Base-by-base conservation (phyloP, 2,888 invertebrate species). In the Merodon equestris region DNA sequence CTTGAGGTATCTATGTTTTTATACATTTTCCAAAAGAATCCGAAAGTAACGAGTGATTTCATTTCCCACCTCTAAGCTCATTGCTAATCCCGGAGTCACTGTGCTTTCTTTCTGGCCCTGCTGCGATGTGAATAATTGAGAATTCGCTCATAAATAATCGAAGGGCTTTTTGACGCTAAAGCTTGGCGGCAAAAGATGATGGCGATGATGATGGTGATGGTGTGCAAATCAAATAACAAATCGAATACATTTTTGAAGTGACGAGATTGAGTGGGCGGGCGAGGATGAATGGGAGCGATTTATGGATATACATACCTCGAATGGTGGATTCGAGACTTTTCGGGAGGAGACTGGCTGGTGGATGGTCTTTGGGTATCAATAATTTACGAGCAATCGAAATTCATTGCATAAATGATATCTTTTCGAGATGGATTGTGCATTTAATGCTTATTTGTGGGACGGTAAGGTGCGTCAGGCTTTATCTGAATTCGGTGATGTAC, bases 201-300 rank as follows among this genome's bases (percentile, higher is more conserved):
- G 17, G 36, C 38, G 54, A 40, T 54, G 54, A 54, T 53, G 44
- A 45, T 47, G 63, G 51, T 38, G 48, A 36, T 64, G 60, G 58
- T 42, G 50, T 56, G 48, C 70, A 56, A 71, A 71, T 66, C 60
- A 76, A 70, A 71, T 70, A 70, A 58, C 57, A 75, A 71, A 76
- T 76, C 71, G 71, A 71, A 71, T 76, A 60, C 60, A 66, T 76
- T 66, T 76, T 66, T 50, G 71, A 60, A 66, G 54, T 70, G 64
- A 51, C 63, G 63, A 48, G 71, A 66, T 56, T 71, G 60, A 56
- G 67, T 51, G 44, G 12, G 56, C 27, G 9, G 13, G 18, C 14
- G 34, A 5, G 44, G 17, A 47, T 12, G 36, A 7, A 4, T 12
- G 14, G 42, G 57, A 57, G 51, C 50, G 56, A 71, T 71, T 76